Base-by-base conservation (phyloP, 2,888 invertebrate species). In the Drosophila nr. perissopoda region DNA sequence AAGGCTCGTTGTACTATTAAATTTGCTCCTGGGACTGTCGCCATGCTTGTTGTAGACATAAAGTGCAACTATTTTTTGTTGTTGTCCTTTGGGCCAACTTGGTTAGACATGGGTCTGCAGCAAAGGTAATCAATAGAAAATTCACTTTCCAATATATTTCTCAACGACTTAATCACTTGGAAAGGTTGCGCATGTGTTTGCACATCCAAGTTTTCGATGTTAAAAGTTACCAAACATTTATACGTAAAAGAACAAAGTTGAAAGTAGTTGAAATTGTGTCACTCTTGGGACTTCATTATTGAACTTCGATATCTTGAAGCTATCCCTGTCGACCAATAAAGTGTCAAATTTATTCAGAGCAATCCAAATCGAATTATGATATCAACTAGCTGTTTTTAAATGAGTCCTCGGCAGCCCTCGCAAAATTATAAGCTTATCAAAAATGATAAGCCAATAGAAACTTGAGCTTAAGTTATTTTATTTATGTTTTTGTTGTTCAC, bases 121-220 rank as follows among this genome's bases (percentile, higher is more conserved):
- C 56, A 62, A 79, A 69, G 80, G 85, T 87, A 87, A 89, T 87
- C 89, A 82, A 84, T 84, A 70, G 61, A 75, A 70, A 59, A 58
- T 51, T 65, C 42, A 69, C 58, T 77, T 72, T 77, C 49, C 42
- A 51, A 71, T 67, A 52, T 76, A 70, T 75, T 62, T 53, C 59
- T 42, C 59, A 74, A 84, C 84, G 80, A 82, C 72, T 79, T 87
- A 89, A 84, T 84, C 88, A 79, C 85, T 83, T 77, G 74, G 74
- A 74, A 77, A 49, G 49, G 65, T 42, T 57, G 42, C 33, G 16
- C 57, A 60, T 60, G 70, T 57, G 64, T 53, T 42, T 53, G 29
- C 40, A 31, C 46, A 36, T 58, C 51, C 63, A 79, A 82, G 78
- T 77, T 76, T 81, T 59, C 52, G 51, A 65, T 65, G 59, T 51